These are phyloP conservation scores for Actenoides hombroni DNA, from an alignment of 2,113 vertebrate genomes.

Conservation along the genomic window DNA sequence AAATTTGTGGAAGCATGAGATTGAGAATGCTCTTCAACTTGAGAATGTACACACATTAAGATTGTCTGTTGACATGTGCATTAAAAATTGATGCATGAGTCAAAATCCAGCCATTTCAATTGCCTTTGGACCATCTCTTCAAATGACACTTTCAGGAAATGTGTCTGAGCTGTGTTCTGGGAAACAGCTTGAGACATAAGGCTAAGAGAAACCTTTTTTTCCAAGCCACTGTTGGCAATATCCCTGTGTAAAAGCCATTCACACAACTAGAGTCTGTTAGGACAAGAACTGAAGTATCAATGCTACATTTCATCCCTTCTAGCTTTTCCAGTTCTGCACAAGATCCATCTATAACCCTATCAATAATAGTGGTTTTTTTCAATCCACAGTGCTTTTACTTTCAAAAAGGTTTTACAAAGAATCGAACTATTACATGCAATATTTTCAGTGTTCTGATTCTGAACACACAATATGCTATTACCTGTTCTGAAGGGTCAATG, in stretches of 20 bases:
- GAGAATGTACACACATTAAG: background rate
- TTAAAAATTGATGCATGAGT: background rate
- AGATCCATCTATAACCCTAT: background rate
- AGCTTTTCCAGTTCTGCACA: background rate
- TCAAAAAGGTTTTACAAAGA: background rate
- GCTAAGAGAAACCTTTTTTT: background rate
- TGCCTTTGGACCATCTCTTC: background rate
- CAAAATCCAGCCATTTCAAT: background rate
- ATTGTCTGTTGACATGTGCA: background rate
- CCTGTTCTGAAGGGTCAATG: background rate
- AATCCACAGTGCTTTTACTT: background rate
- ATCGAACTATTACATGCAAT: background rate
- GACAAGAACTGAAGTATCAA: background rate
- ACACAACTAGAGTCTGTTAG: background rate
- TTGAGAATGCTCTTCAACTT: background rate
- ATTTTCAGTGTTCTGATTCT: background rate
- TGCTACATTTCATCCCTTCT: background rate
- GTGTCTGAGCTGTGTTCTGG: background rate
- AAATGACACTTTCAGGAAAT: background rate
- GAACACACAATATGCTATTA: background rate
- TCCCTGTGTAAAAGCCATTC: background rate
- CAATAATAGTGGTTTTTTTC: background rate
- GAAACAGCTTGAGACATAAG: background rate
- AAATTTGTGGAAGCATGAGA: background rate
- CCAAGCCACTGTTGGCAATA: background rate